Conservation (phyloP, 2,113 vertebrate species). For the Poeciliopsis retropinna region DNA sequence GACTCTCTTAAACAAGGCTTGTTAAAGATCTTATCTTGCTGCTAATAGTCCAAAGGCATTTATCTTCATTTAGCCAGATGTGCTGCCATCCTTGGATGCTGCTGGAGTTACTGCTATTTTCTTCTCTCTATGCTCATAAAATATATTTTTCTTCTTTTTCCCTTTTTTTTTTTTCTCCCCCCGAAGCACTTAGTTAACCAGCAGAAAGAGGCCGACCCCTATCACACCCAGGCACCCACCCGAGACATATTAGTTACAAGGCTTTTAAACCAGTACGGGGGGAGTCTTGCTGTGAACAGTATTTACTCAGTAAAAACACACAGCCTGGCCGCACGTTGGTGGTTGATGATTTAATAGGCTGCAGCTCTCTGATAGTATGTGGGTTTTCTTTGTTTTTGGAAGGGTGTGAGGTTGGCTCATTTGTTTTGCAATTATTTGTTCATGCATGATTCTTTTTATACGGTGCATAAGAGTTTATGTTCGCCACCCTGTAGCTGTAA, state of each 20-base stretch:
- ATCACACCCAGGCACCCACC: slow-evolving; percentile 47
- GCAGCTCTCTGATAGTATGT: slow-evolving; percentile 6
- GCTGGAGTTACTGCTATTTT: slow-evolving; percentile 54
- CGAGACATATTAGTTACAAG: slow-evolving; percentile 53
- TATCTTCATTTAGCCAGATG: slow-evolving; percentile 81
- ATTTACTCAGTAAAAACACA: slow-evolving; percentile 38
- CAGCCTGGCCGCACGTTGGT: slow-evolving; percentile 13
- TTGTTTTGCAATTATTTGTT: slow-evolving; percentile 46
- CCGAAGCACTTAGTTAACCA: slow-evolving; percentile 58
- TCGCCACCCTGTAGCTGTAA: slow-evolving; percentile 15
- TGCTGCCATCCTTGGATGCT: slow-evolving; percentile 70
- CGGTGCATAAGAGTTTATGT: slow-evolving; percentile 20
- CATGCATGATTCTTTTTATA: slow-evolving; percentile 27
- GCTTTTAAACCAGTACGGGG: slow-evolving; percentile 56
- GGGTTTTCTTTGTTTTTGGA: slow-evolving; percentile 23
- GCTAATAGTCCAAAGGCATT: slow-evolving; percentile 83
- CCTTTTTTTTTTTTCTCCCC: slow-evolving; percentile 18
- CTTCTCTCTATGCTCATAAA: slow-evolving; percentile 46
- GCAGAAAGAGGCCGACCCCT: slow-evolving; percentile 52
- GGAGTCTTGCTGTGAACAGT: slow-evolving; percentile 39
- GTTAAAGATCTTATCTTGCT: slow-evolving; percentile 83
- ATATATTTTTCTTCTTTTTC: slow-evolving; percentile 12
- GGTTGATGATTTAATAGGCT: slow-evolving; percentile 15
- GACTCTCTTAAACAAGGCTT: slow-evolving; percentile 82
- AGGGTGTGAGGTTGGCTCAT: slow-evolving; percentile 18